Evolutionary conservation across 1,140 invertebrate genomes (phyloP), one percentile per base, ranked within the genome.

Genomic region (Dendrolimus kikuchii): DNA sequence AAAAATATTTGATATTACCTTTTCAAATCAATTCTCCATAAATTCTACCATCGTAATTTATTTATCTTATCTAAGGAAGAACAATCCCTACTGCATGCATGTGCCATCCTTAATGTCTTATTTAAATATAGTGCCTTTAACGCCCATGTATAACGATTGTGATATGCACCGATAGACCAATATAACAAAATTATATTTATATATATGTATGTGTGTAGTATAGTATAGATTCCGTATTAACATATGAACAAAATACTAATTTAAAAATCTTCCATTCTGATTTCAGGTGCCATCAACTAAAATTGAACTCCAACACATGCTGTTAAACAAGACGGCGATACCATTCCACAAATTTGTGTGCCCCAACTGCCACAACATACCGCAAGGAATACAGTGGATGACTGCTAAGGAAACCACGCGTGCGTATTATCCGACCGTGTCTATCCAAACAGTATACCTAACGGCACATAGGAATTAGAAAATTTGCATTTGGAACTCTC

Each of bases 291-390:
- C 94, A 40, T 88, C 89, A 45, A 93, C 92, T 46, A 96, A 97
- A 81, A 91, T 90, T 0, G 89, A 91, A 68, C 83, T 97, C 64
- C 90, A 93, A 61, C 89, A 90, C 58, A 94, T 96, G 92, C 75
- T 96, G 56, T 89, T 90, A 46, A 91, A 91, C 46, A 92, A 92
- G 42, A 91, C 92, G 9, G 95, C 95, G 0, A 94, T 97, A 66
- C 95, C 95, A 7, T 98, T 98, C 77, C 96, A 98, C 77, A 95
- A 97, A 76, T 94, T 94, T 67, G 90, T 97, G 2, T 98, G 96
- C 69, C 90, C 95, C 6, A 92, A 92, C 44, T 98, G 96, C 74
- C 96, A 98, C 73, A 95, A 93, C 44, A 94, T 97, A 52, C 96
- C 96, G 2, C 93, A 93, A 71, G 91, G 92, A 23, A 92, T 94